Percentiles rank a stretch among this genome's conserved stretches.
phyloP scores from a whole-genome alignment of 2,888 invertebrate genomes.

The Aphrophora alni region DNA sequence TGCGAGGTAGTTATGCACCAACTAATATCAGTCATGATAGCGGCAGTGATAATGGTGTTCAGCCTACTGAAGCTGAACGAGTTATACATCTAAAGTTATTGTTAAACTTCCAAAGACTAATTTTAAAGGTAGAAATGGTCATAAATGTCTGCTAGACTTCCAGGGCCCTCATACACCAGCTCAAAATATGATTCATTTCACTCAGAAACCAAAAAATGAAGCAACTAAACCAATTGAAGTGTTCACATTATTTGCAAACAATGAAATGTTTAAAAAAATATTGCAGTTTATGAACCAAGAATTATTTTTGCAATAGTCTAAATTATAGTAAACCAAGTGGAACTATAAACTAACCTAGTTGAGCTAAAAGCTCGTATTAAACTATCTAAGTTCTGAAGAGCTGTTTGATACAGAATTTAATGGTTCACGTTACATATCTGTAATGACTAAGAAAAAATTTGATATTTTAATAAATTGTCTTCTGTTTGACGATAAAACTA shows the following conservation, averaged over 20 bases:
- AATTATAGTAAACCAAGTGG: background rate
- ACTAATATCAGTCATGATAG: no score
- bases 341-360: background rate
- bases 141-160: no score
- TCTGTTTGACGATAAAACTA: no score
- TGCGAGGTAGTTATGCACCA: no score
- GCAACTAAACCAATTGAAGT: constrained; percentile 16
- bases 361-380: background rate
- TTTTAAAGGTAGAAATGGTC: no score
- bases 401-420: background rate
- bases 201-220: constrained; percentile 7
- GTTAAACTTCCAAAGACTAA: no score
- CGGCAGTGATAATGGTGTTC: no score
- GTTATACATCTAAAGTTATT: no score
- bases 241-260: background rate
- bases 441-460: background rate
- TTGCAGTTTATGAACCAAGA: background rate
- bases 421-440: background rate
- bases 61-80: no score
- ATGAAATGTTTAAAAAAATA: constrained; percentile 6
- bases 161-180: no score
- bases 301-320: constrained; percentile 12
- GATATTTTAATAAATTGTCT: no score
- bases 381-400: constrained; percentile 5
- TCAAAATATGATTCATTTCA: constrained; percentile 7